These are phyloP conservation scores for Rhyacophila evoluta DNA, from an alignment of 2,888 invertebrate genomes.

Conservation along the genomic window DNA sequence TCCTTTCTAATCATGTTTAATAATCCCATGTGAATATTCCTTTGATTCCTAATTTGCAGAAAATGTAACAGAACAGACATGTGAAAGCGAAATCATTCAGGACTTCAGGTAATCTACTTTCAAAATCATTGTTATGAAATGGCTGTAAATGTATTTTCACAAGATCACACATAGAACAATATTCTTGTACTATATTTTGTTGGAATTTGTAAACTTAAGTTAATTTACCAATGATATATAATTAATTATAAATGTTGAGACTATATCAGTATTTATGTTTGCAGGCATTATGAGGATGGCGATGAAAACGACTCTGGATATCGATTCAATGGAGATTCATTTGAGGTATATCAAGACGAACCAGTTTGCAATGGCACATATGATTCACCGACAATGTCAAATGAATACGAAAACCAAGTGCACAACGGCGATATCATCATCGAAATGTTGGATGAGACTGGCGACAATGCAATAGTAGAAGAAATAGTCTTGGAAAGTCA, in stretches of 20 bases:
- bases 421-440: background rate
- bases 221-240: too few relatives aligned
- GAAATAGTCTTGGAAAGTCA: background rate
- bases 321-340: background rate
- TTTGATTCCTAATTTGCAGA: conserved; percentile 5
- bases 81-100: background rate
- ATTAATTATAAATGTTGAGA: too few relatives aligned
- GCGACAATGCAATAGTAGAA: background rate
- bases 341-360: background rate
- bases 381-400: background rate
- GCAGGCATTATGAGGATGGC: background rate
- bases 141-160: too few relatives aligned
- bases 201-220: too few relatives aligned
- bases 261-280: too few relatives aligned
- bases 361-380: background rate
- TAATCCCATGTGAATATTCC: background rate
- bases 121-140: too few relatives aligned
- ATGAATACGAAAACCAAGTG: background rate
- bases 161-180: too few relatives aligned
- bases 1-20: background rate
- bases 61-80: background rate
- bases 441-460: background rate
- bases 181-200: too few relatives aligned
- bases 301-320: background rate
- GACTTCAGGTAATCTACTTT: background rate